Base-by-base conservation (phyloP, 2,888 invertebrate genomes). In the Pachymerium ferrugineum region DNA sequence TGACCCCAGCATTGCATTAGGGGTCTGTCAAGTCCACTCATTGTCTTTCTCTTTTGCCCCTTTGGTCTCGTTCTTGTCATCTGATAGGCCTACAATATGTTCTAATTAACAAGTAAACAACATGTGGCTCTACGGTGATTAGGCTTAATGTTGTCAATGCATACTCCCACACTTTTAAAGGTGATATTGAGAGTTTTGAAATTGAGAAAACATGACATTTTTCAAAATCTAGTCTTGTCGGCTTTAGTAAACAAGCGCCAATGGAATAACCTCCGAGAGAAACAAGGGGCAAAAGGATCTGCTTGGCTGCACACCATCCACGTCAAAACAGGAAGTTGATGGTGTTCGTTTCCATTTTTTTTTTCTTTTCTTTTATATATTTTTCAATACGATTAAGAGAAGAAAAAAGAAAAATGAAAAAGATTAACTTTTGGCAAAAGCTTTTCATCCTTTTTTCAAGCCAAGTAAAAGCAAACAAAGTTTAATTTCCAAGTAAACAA, bases 21-120 rank as follows among this genome's bases (percentile, higher is more conserved):
- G 62, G 62, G 62, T 62, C 62, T 62, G 62, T 62, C 62, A 62
- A 62, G 62, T 62, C 62, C 62, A 62, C 62, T 62, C 62, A 62
- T 62, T 62, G 62, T 62, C 62, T 62, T 62, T 62, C 62, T 62
- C 62, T n/a, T n/a, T 62, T 62, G 62, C 62, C 62, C 62, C 62
- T 62, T 62, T 62, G 62, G 62, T 62, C 62, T 62, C 62, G 25
- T 62, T 62, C 62, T 62, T 28, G 62, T 62, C 62, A 62, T 62
- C 62, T 62, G 62, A 62, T 62, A 62, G 62, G 62, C 62, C 62
- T 62, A 62, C 62, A 62, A 62, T 62, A 62, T 62, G 62, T 62
- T 62, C 62, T 62, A 62, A 62, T 62, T 62, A 62, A 62, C 62
- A 62, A 62, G 62, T 62, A 62, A 62, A 62, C 62, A 62, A 62